Percentiles rank a stretch among this genome's conserved stretches.
phyloP scores from a whole-genome alignment of 2,113 vertebrate species.

The Shinisaurus crocodilurus region DNA sequence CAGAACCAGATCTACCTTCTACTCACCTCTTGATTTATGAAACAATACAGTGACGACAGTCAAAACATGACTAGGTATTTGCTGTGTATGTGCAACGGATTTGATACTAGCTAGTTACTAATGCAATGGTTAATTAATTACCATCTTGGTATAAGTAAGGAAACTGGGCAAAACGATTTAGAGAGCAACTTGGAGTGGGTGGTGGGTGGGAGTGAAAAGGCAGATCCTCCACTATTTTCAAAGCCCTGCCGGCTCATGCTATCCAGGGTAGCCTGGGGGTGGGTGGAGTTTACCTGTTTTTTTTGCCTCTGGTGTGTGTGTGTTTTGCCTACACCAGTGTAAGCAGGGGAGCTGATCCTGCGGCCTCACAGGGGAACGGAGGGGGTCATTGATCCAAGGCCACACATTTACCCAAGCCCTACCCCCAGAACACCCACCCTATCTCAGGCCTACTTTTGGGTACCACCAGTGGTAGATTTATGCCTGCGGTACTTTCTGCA shows the following conservation, averaged over 20 bases:
- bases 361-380: background rate
- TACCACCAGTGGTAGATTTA: no score
- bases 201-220: background rate
- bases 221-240: background rate
- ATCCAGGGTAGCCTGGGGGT: background rate
- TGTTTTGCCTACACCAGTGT: background rate
- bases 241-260: background rate
- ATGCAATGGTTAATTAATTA: background rate
- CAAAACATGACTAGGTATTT: background rate
- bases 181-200: no score
- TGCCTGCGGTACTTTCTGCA: no score
- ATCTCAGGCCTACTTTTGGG: no score
- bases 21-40: no score
- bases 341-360: background rate
- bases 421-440: background rate
- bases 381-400: no score
- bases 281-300: background rate
- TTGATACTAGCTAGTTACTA: constrained; percentile 12
- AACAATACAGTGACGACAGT: background rate
- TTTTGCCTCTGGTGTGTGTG: background rate
- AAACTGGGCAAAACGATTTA: background rate
- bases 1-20: no score
- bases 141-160: background rate
- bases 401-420: background rate
- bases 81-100: background rate